Conservation (phyloP, 2,797 vertebrate species). For the Somateria mollissima region DNA sequence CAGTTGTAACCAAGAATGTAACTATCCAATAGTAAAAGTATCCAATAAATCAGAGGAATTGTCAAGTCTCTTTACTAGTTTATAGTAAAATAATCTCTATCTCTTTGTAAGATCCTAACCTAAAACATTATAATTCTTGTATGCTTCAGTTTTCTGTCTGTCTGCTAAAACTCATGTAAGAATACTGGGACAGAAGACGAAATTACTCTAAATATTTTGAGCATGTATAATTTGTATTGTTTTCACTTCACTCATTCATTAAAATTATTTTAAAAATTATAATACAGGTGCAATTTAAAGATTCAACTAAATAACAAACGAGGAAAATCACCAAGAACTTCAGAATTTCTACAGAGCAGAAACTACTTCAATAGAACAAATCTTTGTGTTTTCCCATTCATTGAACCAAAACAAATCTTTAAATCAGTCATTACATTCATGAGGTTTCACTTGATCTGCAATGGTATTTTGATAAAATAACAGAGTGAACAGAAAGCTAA, state of each 20-base stretch:
- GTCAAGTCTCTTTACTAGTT: not conserved
- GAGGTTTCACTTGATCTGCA: not conserved
- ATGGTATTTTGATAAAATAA: not conserved
- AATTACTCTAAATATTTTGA: not conserved
- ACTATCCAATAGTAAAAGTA: not conserved
- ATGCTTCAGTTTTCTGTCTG: not conserved
- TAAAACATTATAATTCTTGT: not conserved
- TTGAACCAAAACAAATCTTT: not conserved
- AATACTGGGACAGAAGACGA: not conserved
- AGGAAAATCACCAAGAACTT: not conserved
- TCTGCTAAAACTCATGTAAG: not conserved
- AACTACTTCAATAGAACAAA: not conserved
- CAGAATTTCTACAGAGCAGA: not conserved
- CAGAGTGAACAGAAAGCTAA: not conserved
- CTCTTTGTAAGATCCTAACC: not conserved
- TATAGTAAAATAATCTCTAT: not conserved
- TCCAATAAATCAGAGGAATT: not conserved
- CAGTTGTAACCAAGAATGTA: not conserved
- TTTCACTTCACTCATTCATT: not conserved
- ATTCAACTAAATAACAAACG: not conserved
- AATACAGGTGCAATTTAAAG: not conserved
- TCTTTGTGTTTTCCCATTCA: not conserved
- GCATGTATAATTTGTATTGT: not conserved
- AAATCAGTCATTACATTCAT: not conserved
- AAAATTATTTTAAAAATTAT: not conserved